phyloP scores from a whole-genome alignment of 1,140 invertebrate genomes.

The Dendrolimus punctatus region DNA sequence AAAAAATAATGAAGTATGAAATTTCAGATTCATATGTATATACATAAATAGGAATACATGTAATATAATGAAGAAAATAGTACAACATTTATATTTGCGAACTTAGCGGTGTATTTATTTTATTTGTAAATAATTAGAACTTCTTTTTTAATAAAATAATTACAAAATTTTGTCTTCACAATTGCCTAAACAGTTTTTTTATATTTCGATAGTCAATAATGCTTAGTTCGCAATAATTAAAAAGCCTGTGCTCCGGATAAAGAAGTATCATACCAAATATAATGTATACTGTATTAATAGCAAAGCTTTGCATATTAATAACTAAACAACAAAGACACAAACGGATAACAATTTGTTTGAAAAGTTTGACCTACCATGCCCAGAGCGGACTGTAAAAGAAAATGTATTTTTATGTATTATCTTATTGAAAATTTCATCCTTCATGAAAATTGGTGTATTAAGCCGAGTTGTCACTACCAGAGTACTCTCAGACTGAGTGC shows the following conservation, averaged over 20 bases:
- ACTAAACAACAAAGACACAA: slow-evolving; percentile 6
- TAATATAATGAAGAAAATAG: slow-evolving; percentile 1
- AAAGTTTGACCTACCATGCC: slow-evolving; percentile 44
- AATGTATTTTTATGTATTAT: neutral
- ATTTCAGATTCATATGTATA: slow-evolving; percentile 18
- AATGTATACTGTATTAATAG: too few relatives aligned
- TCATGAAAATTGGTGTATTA: slow-evolving; percentile 11
- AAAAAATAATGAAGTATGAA: slow-evolving; percentile 24
- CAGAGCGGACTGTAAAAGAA: slow-evolving; percentile 44
- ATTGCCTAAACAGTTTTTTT: too few relatives aligned
- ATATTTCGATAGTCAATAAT: too few relatives aligned
- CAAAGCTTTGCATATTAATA: neutral
- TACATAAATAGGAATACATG: neutral
- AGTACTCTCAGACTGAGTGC: neutral
- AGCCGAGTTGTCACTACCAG: neutral
- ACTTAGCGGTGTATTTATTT: too few relatives aligned
- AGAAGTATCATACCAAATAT: too few relatives aligned
- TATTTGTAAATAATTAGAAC: too few relatives aligned
- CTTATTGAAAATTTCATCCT: slow-evolving; percentile 22
- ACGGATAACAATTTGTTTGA: slow-evolving; percentile 9
- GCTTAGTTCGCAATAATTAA: too few relatives aligned
- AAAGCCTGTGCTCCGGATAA: too few relatives aligned
- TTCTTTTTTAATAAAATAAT: slow-evolving; percentile 2
- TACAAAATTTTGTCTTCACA: neutral
- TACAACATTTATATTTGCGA: too few relatives aligned